Evolutionary conservation across 2,888 invertebrate genomes (phyloP).

Genomic region (Fragum whitleyi): DNA sequence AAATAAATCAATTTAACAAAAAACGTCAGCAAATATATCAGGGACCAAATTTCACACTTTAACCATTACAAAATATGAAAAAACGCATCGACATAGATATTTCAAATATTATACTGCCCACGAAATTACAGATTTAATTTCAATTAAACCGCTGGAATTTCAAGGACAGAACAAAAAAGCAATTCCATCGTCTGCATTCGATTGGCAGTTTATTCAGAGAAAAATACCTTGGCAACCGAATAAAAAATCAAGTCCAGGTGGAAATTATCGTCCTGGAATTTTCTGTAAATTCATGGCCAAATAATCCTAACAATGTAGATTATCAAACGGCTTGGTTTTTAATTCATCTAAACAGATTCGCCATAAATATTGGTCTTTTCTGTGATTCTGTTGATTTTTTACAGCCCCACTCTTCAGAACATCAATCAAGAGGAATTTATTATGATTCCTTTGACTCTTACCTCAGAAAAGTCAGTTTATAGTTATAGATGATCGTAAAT

Average conservation of each 20-base stretch:
- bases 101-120: background rate
- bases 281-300: constrained; percentile 17
- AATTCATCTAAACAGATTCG: constrained; percentile 13
- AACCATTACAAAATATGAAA: too few species aligned
- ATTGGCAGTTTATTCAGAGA: constrained; percentile 6
- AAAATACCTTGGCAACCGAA: constrained; percentile 20
- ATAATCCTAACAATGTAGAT: constrained; percentile 19
- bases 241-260: constrained; percentile 13
- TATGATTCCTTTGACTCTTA: constrained; percentile 1
- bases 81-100: too few species aligned
- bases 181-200: background rate
- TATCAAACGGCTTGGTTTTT: constrained; percentile 15
- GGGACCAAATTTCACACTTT: too few species aligned
- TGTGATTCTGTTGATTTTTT: constrained; percentile 8
- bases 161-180: background rate
- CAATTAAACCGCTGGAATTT: background rate
- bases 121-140: background rate
- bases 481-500: too few species aligned
- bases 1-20: too few species aligned
- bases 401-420: constrained; percentile 4
- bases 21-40: too few species aligned
- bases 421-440: background rate
- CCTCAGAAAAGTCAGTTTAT: background rate
- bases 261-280: constrained; percentile 3
- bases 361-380: constrained; percentile 15